Base-by-base conservation (phyloP, 1,140 invertebrate genomes). In the Contarinia nasturtii region DNA sequence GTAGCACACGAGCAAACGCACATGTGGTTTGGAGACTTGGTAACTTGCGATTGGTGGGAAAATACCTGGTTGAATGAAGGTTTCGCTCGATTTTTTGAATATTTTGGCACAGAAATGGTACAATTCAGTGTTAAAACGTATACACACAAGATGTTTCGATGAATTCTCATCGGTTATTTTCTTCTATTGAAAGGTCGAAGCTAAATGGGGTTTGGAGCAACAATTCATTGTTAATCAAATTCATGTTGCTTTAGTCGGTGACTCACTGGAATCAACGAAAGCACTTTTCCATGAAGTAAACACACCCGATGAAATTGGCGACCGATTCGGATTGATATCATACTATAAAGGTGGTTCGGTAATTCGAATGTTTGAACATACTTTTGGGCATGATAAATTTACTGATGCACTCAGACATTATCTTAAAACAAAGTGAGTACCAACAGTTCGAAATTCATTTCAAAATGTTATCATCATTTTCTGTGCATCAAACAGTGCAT, bases 341-440 rank as follows among this genome's bases (percentile, higher is more conserved):
- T 79, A 79, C 52, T 69, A 68, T 33, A 79, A 79, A 60, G 85
- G 80, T 33, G 79, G 77, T 0, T 70, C 75, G 10, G 61, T 89
- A 14, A 64, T 88, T 0, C 70, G 82, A 40, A 88, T 87, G 84
- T 70, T 84, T 49, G 63, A 76, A 22, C 68, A 76, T 52, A 69
- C 79, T 44, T 67, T 86, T 37, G 78, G 79, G 11, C 58, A 70
- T 10, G 55, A 68, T 1, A 71, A 70, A 1, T 87, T 81, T 53
- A 61, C 70, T 19, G 63, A 57, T 17, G 81, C 76, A 34, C 55
- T 86, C 5, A 59, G 60, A 38, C 61, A 52, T 12, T 82, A 78
- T 54, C 60, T 86, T 0, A 62, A 54, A 18, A 57, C 57, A 48
- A 66, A 65, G 74, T 75, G 64, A 53, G 59, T 38, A n/a, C n/a